Conservation (phyloP, 2,888 invertebrate genomes). For the Eupithecia abbreviata region DNA sequence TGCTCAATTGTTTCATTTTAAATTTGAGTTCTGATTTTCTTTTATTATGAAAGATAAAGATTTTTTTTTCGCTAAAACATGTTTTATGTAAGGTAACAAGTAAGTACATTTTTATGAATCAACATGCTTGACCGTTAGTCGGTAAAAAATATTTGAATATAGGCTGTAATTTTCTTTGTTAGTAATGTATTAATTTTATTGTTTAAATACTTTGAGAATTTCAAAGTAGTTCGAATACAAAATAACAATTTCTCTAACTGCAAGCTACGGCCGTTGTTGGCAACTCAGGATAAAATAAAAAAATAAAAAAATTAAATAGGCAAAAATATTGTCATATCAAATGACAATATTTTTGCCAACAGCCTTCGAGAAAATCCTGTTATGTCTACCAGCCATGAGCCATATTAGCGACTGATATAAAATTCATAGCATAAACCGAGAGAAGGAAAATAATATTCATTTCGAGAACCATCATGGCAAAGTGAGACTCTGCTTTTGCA, state of each 20-base stretch:
- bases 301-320: too few species aligned
- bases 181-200: not conserved
- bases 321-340: not conserved
- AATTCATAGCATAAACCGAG: constrained; percentile 40
- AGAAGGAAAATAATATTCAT: constrained; percentile 39
- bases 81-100: too few species aligned
- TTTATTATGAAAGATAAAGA: too few species aligned
- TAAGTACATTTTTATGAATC: too few species aligned
- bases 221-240: not conserved
- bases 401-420: constrained; percentile 41
- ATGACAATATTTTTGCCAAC: not conserved
- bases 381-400: not conserved
- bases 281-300: too few species aligned
- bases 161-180: not conserved
- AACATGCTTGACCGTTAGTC: too few species aligned
- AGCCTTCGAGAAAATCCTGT: not conserved
- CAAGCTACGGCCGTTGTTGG: not conserved
- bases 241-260: not conserved
- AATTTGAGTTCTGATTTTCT: too few species aligned
- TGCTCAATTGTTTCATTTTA: too few species aligned
- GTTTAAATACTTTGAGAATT: not conserved
- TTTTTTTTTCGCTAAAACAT: too few species aligned
- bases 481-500: not conserved
- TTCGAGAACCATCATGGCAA: constrained; percentile 35
- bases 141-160: too few species aligned